These are phyloP conservation scores for Drosophila sturtevanti DNA, from an alignment of 1,140 invertebrate genomes.

Conservation along the genomic window DNA sequence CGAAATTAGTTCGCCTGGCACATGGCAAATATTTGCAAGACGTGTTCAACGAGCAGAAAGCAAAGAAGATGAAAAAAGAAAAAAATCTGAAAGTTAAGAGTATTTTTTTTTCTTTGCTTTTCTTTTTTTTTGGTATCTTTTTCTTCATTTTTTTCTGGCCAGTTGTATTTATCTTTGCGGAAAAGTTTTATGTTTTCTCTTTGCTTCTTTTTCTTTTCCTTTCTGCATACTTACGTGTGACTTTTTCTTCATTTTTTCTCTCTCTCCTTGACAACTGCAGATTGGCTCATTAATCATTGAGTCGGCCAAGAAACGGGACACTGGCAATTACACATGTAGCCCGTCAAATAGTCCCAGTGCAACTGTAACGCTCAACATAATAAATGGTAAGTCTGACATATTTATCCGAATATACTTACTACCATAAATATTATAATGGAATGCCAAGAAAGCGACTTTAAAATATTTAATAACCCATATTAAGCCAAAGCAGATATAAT, in stretches of 20 bases:
- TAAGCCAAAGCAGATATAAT: background rate
- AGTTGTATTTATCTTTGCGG: conserved; percentile 24
- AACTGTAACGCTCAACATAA: conserved; percentile 82
- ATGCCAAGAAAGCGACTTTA: background rate
- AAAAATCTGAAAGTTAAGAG: background rate
- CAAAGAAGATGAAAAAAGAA: background rate
- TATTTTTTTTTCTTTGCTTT: background rate
- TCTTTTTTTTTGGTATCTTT: background rate
- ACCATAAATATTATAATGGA: background rate
- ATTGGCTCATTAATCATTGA: conserved; percentile 83
- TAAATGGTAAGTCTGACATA: conserved; percentile 77
- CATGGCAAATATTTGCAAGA: conserved; percentile 64
- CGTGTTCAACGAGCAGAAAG: conserved; percentile 33
- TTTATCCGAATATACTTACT: background rate
- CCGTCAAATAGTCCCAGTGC: conserved; percentile 82
- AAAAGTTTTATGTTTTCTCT: conserved; percentile 33
- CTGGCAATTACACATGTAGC: conserved; percentile 83
- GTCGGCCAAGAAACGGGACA: conserved; percentile 82
- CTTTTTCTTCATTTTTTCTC: conserved; percentile 21
- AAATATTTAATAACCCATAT: no score
- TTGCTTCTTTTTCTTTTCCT: conserved; percentile 34
- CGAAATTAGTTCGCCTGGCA: conserved; percentile 19
- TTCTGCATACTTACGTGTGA: conserved; percentile 14
- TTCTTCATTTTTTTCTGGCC: background rate
- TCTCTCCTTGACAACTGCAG: conserved; percentile 47